Base-by-base conservation (phyloP, 2,888 invertebrate species). In the Agrenia bidenticulata region DNA sequence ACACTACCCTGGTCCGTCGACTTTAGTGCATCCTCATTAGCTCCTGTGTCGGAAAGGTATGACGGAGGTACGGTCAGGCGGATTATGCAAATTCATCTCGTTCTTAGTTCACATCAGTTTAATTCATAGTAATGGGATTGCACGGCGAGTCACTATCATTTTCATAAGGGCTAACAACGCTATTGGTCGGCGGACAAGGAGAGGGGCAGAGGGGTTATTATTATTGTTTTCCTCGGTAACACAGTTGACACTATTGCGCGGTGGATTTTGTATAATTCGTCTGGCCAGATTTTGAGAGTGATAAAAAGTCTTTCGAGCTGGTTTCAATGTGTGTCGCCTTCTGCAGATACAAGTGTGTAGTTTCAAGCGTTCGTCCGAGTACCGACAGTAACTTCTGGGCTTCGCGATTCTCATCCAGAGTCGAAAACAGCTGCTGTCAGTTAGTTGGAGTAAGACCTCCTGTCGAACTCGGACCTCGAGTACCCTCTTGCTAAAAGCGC, bases 291-390 rank as follows among this genome's bases (percentile, higher is more conserved):
- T 27, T 45, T 45, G 5, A 15, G 5, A 11, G 5, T 15, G 4
- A 9, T 45, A 19, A 45, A 45, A 45, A 45, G 4, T 45, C 5
- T 15, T 11, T 11, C 15, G 4, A 11, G 9, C n/a, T 45, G n/a
- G 15, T n/a, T 9, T 45, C 19, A 15, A 9, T 4, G 15, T 11
- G n/a, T n/a, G 2, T 45, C 15, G 45, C n/a, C n/a, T 55, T 4
- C n/a, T n/a, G n/a, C 39, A 67, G 72, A 39, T 72, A 72, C 42
- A 54, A 65, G 24, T 65, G 68, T 39, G 65, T 68, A 68, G 41
- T 66, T 13, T 55, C 59, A 21, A 57, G 55, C 19, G 37, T 63
- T 37, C 59, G 50, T n/a, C 50, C 72, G 13, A 61, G 61, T 15
- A 56, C 56, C 1, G 72, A 72, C 26, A 64, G 60, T 37, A 72